A percentile compares a stretch with the other conserved stretches of the same genome.
These are phyloP conservation scores for Papilio helenus DNA, from an alignment of 1,140 invertebrate species.

Conservation along the genomic window DNA sequence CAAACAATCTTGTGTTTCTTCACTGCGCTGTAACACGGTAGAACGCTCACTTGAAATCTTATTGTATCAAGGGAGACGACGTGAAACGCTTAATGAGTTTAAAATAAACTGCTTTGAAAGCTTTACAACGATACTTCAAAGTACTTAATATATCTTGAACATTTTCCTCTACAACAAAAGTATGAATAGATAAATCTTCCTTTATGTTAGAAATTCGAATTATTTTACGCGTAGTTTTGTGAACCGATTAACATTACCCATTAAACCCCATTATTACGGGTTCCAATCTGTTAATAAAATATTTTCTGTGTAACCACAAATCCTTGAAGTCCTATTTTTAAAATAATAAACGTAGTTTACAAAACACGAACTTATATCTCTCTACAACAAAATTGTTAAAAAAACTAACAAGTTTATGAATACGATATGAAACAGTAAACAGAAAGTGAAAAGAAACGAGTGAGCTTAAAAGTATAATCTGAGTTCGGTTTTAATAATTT, in stretches of 20 bases:
- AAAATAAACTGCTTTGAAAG: conserved; percentile 18
- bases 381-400: too few species aligned
- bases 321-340: too few species aligned
- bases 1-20: not conserved
- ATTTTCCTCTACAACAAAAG: conserved; percentile 1
- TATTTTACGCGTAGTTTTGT: not conserved
- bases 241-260: not conserved
- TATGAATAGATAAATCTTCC: not conserved
- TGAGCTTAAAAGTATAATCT: conserved; percentile 11
- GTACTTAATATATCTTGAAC: not conserved
- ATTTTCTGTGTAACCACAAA: not conserved
- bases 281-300: not conserved
- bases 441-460: not conserved
- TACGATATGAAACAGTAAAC: conserved; percentile 10
- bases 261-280: too few species aligned
- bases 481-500: not conserved
- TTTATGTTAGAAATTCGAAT: not conserved
- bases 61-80: conserved; percentile 10
- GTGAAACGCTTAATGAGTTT: conserved; percentile 15
- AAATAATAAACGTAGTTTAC: too few species aligned
- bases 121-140: not conserved
- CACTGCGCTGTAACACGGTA: not conserved
- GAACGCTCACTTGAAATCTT: conserved; percentile 6
- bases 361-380: too few species aligned
- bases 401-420: not conserved